Conservation (phyloP, 64 coral and sea anemone species). For the Hydrozoanthus tunicans region DNA sequence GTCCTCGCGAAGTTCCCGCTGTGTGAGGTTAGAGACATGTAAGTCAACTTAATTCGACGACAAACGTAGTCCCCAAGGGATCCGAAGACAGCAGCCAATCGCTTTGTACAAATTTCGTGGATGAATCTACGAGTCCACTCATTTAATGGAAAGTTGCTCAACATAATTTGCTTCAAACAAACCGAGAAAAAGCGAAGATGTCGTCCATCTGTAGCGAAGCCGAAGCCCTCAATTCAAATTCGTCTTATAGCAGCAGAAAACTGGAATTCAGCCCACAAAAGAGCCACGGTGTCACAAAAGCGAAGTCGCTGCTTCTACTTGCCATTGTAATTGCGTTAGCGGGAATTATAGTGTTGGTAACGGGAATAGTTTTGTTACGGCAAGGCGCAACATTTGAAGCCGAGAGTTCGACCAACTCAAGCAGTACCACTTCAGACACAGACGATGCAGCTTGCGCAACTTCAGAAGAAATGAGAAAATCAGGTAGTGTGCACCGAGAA, state of each 20-base stretch:
- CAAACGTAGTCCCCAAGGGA: constrained; percentile 16
- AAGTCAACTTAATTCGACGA: constrained; percentile 5
- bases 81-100: constrained; percentile 12
- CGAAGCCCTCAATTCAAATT: constrained; percentile 34
- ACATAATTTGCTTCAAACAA: neutral
- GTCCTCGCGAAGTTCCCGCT: constrained; percentile 11
- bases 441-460: neutral
- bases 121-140: constrained; percentile 8
- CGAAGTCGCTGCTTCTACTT: constrained; percentile 22
- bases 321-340: constrained; percentile 5
- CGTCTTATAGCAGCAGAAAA: constrained; percentile 31
- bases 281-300: neutral
- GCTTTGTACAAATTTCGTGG: constrained; percentile 23
- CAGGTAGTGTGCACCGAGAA: constrained; percentile 14
- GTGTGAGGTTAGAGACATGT: neutral
- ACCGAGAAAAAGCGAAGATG: neutral
- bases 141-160: neutral
- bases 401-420: neutral
- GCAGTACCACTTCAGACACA: neutral
- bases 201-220: constrained; percentile 16
- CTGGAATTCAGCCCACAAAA: constrained; percentile 33
- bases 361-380: constrained; percentile 20
- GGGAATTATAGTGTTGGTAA: constrained; percentile 1
- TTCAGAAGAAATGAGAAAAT: constrained; percentile 35
- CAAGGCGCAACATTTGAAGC: neutral